phyloP scores from a whole-genome alignment of 2,797 vertebrate species.

The Odontamblyopus rebecca region DNA sequence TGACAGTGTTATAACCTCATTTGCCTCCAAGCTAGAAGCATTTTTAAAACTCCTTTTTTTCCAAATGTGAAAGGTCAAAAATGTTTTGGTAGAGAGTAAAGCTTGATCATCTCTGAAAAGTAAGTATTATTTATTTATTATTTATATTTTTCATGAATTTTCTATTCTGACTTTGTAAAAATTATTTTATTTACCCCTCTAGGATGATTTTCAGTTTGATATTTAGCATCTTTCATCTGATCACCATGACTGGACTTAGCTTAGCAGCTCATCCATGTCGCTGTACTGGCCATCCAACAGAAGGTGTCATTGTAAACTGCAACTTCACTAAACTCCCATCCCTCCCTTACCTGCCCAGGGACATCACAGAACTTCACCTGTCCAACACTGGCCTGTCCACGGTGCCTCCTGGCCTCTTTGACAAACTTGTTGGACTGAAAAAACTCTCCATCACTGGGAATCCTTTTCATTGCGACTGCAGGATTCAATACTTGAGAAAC shows the following conservation, averaged over 20 bases:
- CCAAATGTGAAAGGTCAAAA: background rate
- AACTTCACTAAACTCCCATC: constrained; percentile 59
- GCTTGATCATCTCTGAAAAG: constrained; percentile 44
- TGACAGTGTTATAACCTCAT: constrained; percentile 15
- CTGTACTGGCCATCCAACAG: constrained; percentile 44
- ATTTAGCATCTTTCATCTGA: constrained; percentile 62
- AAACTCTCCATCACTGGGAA: constrained; percentile 76
- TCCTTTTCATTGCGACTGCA: constrained; percentile 81
- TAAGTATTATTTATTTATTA: too few relatives aligned
- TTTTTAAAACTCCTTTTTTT: constrained; percentile 2
- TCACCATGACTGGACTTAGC: constrained; percentile 14
- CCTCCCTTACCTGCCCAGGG: constrained; percentile 60
- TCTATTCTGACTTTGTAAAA: background rate
- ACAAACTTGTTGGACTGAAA: constrained; percentile 64
- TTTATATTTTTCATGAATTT: background rate
- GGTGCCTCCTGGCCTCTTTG: constrained; percentile 74
- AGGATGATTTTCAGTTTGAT: constrained; percentile 71
- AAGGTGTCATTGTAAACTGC: constrained; percentile 73
- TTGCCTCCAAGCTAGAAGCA: background rate
- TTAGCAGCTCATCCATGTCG: constrained; percentile 46
- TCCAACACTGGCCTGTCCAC: constrained; percentile 72
- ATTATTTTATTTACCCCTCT: constrained; percentile 17
- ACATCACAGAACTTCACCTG: constrained; percentile 70
- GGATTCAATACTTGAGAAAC: constrained; percentile 76
- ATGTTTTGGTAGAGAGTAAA: background rate